phyloP scores from a whole-genome alignment of 2,113 vertebrate genomes.

The Machaerirhynchus nigripectus region DNA sequence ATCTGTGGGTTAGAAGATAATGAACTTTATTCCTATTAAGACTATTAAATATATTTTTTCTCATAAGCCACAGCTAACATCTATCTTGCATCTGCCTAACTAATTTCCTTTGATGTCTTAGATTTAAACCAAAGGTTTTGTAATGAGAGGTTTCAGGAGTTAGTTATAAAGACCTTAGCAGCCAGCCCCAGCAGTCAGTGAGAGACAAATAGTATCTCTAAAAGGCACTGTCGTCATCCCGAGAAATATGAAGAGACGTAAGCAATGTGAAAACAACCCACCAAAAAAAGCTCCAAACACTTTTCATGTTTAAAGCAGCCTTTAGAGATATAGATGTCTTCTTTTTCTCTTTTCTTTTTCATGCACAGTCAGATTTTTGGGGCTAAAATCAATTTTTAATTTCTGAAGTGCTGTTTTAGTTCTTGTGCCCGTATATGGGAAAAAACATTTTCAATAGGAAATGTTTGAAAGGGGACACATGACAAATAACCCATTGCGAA shows the following conservation, averaged over 20 bases:
- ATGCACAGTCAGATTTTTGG: background rate
- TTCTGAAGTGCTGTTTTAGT: slow-evolving; percentile 25
- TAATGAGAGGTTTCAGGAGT: background rate
- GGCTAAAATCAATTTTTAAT: slow-evolving; percentile 19
- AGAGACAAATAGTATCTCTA: slow-evolving; percentile 14
- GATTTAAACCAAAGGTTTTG: background rate
- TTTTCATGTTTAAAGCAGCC: slow-evolving; percentile 15
- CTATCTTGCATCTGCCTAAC: slow-evolving; percentile 16
- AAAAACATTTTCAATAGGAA: background rate
- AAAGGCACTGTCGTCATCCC: background rate
- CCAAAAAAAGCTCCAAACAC: background rate
- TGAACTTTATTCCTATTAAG: slow-evolving; percentile 9
- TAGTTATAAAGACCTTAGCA: background rate
- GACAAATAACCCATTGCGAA: background rate
- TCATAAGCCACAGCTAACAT: background rate
- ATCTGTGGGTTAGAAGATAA: slow-evolving; percentile 48
- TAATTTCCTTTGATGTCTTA: background rate
- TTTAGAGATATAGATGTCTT: slow-evolving; percentile 24
- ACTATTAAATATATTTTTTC: background rate
- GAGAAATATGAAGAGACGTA: background rate
- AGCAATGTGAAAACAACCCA: background rate
- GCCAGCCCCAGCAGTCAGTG: background rate
- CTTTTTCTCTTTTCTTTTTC: background rate
- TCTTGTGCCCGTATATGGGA: background rate
- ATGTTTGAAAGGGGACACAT: background rate